A percentile compares a stretch with the other conserved stretches of the same genome.
Evolutionary conservation across 2,113 vertebrate genomes (phyloP).

Genomic region (Clarias batrachus): DNA sequence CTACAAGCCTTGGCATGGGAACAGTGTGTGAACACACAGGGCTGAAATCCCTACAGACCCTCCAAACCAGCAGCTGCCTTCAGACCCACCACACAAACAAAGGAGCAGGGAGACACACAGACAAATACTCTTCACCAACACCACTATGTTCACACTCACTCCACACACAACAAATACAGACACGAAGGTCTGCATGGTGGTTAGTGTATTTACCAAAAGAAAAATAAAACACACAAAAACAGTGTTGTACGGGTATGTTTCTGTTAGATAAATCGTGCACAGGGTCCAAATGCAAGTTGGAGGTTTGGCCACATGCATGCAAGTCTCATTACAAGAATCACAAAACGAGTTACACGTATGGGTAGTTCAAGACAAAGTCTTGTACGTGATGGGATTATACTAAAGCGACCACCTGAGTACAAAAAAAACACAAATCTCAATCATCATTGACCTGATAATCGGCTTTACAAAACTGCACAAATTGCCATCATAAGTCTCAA

Average conservation of each 20-base stretch:
- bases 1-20: conserved; percentile 74
- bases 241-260: not conserved
- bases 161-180: not conserved
- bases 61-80: conserved; percentile 86
- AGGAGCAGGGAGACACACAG: conserved; percentile 59
- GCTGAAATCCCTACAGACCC: conserved; percentile 85
- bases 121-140: conserved; percentile 33
- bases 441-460: conserved; percentile 43
- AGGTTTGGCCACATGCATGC: not conserved
- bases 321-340: not conserved
- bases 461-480: conserved; percentile 31
- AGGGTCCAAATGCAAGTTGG: not conserved
- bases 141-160: conserved; percentile 12
- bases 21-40: conserved; percentile 77
- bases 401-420: conserved; percentile 1
- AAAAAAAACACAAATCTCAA: conserved; percentile 11
- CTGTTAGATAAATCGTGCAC: not conserved
- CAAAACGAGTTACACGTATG: not conserved
- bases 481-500: conserved; percentile 22
- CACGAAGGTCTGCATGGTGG: not conserved
- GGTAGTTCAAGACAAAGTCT: not conserved
- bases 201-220: not conserved
- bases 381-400: not conserved
- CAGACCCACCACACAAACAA: conserved; percentile 80
- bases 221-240: not conserved